These are phyloP conservation scores for Mungos mungo DNA, from an alignment of 2,113 vertebrate genomes.

Conservation along the genomic window DNA sequence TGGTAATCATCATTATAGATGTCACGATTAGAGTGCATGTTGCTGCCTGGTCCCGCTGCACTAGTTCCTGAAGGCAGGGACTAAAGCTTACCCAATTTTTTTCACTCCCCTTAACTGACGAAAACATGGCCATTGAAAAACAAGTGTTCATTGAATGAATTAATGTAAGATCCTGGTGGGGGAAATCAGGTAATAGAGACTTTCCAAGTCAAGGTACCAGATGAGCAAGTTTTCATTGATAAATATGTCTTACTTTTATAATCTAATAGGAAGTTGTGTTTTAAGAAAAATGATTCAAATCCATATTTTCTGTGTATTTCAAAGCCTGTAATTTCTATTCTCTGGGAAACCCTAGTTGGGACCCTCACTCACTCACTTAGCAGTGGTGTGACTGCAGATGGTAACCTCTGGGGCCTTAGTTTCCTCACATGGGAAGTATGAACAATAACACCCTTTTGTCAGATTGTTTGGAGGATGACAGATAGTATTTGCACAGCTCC, in stretches of 20 bases:
- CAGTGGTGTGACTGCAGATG: neutral
- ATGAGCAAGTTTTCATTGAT: neutral
- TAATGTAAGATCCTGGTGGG: neutral
- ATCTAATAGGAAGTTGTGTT: neutral
- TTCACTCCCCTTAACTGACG: neutral
- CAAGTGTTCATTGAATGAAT: neutral
- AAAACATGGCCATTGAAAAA: neutral
- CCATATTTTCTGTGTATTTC: neutral
- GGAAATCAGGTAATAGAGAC: conserved; percentile 13
- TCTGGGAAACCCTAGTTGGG: neutral
- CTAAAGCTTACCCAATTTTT: neutral
- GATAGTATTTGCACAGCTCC: neutral
- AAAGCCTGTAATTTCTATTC: neutral
- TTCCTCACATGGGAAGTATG: neutral
- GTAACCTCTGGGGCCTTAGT: neutral
- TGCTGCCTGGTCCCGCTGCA: neutral
- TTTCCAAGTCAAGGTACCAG: neutral
- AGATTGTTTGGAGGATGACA: neutral
- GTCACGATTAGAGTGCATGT: no score
- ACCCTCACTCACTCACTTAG: neutral
- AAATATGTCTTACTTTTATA: neutral
- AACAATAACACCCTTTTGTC: neutral
- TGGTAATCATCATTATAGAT: no score
- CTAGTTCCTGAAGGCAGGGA: neutral
- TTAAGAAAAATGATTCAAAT: neutral